phyloP scores from a whole-genome alignment of 2,888 invertebrate species.

The Itoplectis maculator region DNA sequence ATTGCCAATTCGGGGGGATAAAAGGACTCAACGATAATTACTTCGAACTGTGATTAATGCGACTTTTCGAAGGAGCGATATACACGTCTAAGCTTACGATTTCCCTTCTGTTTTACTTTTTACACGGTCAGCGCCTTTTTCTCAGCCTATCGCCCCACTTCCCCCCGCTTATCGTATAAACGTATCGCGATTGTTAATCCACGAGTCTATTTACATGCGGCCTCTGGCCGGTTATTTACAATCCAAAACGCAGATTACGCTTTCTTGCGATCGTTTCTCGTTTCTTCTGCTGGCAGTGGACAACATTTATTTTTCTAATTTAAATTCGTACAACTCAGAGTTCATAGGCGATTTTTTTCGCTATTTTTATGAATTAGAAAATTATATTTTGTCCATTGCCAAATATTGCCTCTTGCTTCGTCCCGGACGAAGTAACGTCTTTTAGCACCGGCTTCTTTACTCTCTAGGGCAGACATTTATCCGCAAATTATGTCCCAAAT shows the following conservation, averaged over 20 bases:
- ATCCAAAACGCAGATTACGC: constrained; percentile 31
- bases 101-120: constrained; percentile 20
- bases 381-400: not conserved
- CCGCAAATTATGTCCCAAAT: not conserved
- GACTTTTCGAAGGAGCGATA: constrained; percentile 48
- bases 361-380: constrained; percentile 4
- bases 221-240: constrained; percentile 53
- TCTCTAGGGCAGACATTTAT: not conserved
- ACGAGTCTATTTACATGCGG: constrained; percentile 60
- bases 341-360: not conserved
- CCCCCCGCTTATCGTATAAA: constrained; percentile 36
- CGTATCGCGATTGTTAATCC: constrained; percentile 48
- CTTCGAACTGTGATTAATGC: constrained; percentile 43
- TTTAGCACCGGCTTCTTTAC: constrained; percentile 53
- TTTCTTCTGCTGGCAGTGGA: not conserved
- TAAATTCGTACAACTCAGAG: not conserved
- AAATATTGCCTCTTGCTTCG: constrained; percentile 1
- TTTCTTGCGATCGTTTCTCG: constrained; percentile 10
- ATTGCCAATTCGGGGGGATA: constrained; percentile 32
- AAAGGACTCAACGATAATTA: constrained; percentile 46
- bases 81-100: constrained; percentile 62
- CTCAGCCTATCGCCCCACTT: not conserved
- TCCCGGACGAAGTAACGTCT: constrained; percentile 6
- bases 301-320: constrained; percentile 20
- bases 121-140: constrained; percentile 32